Evolutionary conservation across 2,113 vertebrate species (phyloP), one percentile per base, ranked within the genome.

Genomic region (Leptodactylus fuscus): DNA sequence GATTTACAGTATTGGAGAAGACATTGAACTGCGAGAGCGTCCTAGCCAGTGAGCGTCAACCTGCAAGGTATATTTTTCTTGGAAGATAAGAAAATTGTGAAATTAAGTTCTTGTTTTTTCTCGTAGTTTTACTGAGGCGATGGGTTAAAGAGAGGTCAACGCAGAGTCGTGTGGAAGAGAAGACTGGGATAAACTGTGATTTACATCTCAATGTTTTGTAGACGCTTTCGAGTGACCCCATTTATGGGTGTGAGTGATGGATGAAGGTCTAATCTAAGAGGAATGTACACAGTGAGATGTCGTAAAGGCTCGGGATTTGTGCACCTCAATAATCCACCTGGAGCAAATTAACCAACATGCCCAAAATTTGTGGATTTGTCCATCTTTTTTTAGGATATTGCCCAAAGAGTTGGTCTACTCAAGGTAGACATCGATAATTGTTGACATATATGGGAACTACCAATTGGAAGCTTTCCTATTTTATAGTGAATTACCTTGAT

Each of bases 11-110:
- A 71, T 71, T 36, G 20, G 22, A 71, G 65, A 16, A 51, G 46
- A 55, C 34, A 71, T 73, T 18, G 65, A 71, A 27, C 46, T 18
- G 20, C 27, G 32, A 82, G 81, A 53, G 12, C 15, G n/a, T 22
- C 62, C 48, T 13, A 32, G 12, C 27, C 51, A 9, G 36, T 38
- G 20, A 46, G 9, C 34, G 27, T 75, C 53, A 75, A 83, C 81
- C 69, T 60, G 81, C 38, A 24, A 83, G 34, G 81, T 53, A 73
- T 53, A 82, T 73, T 82, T 73, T 73, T 82, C 48, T 55, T 73
- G 81, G 81, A 82, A 34, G 81, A 73, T 73, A 73, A 73, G 81
- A 82, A 73, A 82, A 73, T 70, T 53, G 32, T 41, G 67, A 82
- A 53, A 73, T 55, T 73, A 73, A 71, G 46, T 32, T 82, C 62